A percentile compares a stretch with the other conserved stretches of the same genome.
phyloP scores from a whole-genome alignment of 2,113 vertebrate species.

The Balaenoptera acutorostrata region DNA sequence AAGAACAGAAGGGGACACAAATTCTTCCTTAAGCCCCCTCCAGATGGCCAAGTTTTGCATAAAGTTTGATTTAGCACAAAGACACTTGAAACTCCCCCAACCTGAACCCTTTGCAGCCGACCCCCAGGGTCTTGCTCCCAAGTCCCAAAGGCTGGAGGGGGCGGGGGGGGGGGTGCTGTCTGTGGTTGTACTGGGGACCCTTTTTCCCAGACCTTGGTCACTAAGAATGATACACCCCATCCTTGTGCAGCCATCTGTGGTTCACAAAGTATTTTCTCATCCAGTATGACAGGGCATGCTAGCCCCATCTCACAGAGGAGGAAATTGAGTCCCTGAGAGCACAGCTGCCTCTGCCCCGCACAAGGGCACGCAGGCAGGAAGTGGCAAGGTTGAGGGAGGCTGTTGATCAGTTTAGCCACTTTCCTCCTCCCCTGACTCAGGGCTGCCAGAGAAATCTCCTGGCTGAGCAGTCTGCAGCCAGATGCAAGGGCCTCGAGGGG shows the following conservation, averaged over 20 bases:
- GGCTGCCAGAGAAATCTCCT: not conserved
- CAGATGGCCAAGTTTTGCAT: not conserved
- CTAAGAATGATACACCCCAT: not conserved
- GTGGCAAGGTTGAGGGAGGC: not conserved
- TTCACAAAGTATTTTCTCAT: not conserved
- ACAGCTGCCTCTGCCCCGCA: not conserved
- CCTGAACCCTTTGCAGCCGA: not conserved
- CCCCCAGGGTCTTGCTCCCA: not conserved
- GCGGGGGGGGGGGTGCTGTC: fast-evolving
- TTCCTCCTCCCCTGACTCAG: not conserved
- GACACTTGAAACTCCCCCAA: not conserved
- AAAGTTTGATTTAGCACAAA: not conserved
- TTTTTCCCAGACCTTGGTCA: not conserved
- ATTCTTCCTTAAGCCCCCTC: not conserved
- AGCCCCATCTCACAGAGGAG: not conserved
- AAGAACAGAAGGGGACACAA: not conserved
- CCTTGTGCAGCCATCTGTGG: not conserved
- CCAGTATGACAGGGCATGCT: not conserved
- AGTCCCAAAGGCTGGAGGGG: not conserved
- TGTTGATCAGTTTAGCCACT: no score
- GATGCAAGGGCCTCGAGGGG: not conserved
- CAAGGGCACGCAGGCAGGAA: not conserved
- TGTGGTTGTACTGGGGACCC: not conserved
- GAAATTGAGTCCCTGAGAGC: not conserved
- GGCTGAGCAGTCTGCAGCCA: not conserved